phyloP scores from a whole-genome alignment of 2,797 vertebrate species.

The Morelia viridis region DNA sequence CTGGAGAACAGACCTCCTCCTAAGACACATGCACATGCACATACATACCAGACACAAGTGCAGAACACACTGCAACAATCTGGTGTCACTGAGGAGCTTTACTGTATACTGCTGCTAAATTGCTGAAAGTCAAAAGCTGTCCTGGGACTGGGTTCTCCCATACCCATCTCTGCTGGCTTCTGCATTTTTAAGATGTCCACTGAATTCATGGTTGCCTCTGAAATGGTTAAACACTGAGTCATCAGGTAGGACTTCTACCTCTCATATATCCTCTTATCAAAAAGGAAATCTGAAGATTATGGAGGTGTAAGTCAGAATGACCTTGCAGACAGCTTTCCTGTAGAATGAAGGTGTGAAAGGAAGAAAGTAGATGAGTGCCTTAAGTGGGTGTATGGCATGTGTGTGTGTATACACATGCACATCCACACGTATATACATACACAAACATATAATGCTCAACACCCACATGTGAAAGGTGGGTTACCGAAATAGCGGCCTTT shows the following conservation, averaged over 20 bases:
- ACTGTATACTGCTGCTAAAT: not conserved
- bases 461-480: not conserved
- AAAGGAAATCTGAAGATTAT: not conserved
- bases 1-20: not conserved
- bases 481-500: not conserved
- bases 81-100: not conserved
- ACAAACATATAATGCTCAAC: not conserved
- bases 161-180: not conserved
- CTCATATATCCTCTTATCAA: not conserved
- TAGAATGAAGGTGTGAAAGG: not conserved
- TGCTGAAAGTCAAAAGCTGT: not conserved
- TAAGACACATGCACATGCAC: not conserved
- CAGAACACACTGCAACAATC: not conserved
- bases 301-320: not conserved
- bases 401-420: not conserved
- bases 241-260: not conserved
- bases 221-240: not conserved
- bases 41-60: not conserved
- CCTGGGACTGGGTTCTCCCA: not conserved
- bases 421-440: not conserved
- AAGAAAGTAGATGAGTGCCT: no score
- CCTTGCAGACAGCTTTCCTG: not conserved
- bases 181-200: no score
- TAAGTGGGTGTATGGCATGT: not conserved
- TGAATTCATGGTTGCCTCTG: not conserved